These are phyloP conservation scores for Plusia festucae DNA, from an alignment of 2,888 invertebrate species.

Conservation along the genomic window DNA sequence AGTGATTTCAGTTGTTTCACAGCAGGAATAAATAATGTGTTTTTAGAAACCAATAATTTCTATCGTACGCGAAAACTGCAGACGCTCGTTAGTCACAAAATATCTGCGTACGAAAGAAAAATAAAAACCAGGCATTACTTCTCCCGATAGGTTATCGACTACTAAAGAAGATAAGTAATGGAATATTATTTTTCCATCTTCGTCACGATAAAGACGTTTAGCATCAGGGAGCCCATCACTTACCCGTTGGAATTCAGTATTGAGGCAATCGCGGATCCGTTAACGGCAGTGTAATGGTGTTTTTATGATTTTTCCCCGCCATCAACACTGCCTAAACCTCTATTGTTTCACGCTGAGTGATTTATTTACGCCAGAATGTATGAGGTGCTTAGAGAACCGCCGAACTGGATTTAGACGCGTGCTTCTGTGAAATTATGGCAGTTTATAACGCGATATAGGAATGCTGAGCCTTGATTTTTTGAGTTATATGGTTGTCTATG, in stretches of 20 bases:
- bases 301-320: slow-evolving; percentile 74
- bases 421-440: slow-evolving; percentile 45
- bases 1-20: too few relatives aligned
- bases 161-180: slow-evolving; percentile 49
- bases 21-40: too few relatives aligned
- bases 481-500: slow-evolving; percentile 30
- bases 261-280: slow-evolving; percentile 60
- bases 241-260: slow-evolving; percentile 39
- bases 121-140: slow-evolving; percentile 29
- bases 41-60: neutral
- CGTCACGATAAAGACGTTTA: slow-evolving; percentile 52
- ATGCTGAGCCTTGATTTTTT: slow-evolving; percentile 35
- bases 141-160: slow-evolving; percentile 49
- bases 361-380: slow-evolving; percentile 71
- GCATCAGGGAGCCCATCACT: slow-evolving; percentile 36
- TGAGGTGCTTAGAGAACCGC: slow-evolving; percentile 69
- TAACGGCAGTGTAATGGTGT: slow-evolving; percentile 75
- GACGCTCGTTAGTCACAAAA: neutral
- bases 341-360: slow-evolving; percentile 73
- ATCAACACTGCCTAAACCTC: slow-evolving; percentile 61
- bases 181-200: slow-evolving; percentile 61
- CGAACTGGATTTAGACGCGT: slow-evolving; percentile 49
- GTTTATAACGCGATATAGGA: slow-evolving; percentile 44
- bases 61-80: neutral
- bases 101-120: slow-evolving; percentile 9